A percentile compares a stretch with the other conserved stretches of the same genome.
Conservation (phyloP, 2,113 vertebrate genomes). For the Tautogolabrus adspersus region DNA sequence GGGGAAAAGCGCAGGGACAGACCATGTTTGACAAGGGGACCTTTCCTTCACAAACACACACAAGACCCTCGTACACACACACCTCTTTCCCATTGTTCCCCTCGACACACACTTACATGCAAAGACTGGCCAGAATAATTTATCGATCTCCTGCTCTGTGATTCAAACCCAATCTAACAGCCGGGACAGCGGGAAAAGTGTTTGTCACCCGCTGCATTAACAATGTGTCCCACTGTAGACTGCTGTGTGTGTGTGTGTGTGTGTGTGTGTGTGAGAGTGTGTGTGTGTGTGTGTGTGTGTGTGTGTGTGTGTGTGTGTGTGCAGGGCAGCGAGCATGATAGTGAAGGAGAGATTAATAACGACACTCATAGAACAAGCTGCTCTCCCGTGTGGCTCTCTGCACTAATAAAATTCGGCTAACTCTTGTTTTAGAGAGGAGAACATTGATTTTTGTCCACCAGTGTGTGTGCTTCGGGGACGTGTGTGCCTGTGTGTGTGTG, state of each 20-base stretch:
- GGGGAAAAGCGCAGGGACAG: not conserved
- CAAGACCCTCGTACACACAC: not conserved
- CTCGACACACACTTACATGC: not conserved
- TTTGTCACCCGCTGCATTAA: conserved; percentile 39
- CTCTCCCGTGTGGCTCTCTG: conserved; percentile 42
- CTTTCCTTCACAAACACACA: conserved; percentile 18
- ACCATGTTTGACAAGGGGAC: conserved; percentile 45
- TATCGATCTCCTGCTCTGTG: conserved; percentile 44
- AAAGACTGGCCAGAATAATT: conserved; percentile 42
- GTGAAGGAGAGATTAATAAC: conserved; percentile 59
- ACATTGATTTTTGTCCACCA: conserved; percentile 34
- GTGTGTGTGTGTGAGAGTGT: too few species aligned
- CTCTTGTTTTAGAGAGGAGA: conserved; percentile 62
- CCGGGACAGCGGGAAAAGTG: conserved; percentile 59
- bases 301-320: conserved; percentile 2
- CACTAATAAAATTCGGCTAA: conserved; percentile 63
- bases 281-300: conserved; percentile 27
- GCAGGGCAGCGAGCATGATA: conserved; percentile 21
- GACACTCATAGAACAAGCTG: conserved; percentile 46
- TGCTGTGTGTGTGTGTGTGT: not conserved
- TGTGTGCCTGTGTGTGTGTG: conserved; percentile 20
- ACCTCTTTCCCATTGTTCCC: not conserved
- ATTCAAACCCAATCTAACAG: conserved; percentile 58
- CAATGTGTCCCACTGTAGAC: conserved; percentile 20
- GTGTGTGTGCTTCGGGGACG: not conserved